A percentile compares a stretch with the other conserved stretches of the same genome.
These are phyloP conservation scores for Epicauta chinensis DNA, from an alignment of 1,140 invertebrate genomes.

Conservation along the genomic window DNA sequence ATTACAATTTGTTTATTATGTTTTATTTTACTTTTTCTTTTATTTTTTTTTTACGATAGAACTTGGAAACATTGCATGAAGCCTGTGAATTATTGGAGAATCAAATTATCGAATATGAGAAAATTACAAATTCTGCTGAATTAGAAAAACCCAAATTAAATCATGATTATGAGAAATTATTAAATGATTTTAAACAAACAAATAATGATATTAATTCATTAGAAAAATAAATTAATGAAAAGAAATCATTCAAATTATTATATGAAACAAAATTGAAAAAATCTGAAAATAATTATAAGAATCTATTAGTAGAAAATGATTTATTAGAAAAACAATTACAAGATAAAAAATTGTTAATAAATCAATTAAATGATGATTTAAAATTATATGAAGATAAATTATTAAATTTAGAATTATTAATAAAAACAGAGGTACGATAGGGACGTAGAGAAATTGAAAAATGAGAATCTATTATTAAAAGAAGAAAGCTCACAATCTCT, in stretches of 20 bases:
- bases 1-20: conserved; percentile 18
- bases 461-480: conserved; percentile 51
- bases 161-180: conserved; percentile 44
- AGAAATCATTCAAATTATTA: conserved; percentile 50
- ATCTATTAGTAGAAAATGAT: conserved; percentile 47
- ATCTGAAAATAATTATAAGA: conserved; percentile 44
- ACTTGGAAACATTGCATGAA: conserved; percentile 66
- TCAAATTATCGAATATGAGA: conserved; percentile 73
- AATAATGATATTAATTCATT: conserved; percentile 51
- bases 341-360: conserved; percentile 31
- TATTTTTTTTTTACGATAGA: no score
- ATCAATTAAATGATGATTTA: conserved; percentile 33
- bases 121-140: conserved; percentile 56
- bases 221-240: conserved; percentile 47
- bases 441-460: conserved; percentile 43
- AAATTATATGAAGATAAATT: conserved; percentile 31
- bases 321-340: conserved; percentile 31
- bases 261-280: conserved; percentile 49
- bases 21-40: no score
- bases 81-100: conserved; percentile 72
- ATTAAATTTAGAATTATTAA: conserved; percentile 28
- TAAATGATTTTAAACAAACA: conserved; percentile 47
- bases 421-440: conserved; percentile 34
- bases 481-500: conserved; percentile 57
- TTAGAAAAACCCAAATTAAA: conserved; percentile 32